These are phyloP conservation scores for Naja naja DNA, from an alignment of 2,113 vertebrate genomes.

Conservation along the genomic window DNA sequence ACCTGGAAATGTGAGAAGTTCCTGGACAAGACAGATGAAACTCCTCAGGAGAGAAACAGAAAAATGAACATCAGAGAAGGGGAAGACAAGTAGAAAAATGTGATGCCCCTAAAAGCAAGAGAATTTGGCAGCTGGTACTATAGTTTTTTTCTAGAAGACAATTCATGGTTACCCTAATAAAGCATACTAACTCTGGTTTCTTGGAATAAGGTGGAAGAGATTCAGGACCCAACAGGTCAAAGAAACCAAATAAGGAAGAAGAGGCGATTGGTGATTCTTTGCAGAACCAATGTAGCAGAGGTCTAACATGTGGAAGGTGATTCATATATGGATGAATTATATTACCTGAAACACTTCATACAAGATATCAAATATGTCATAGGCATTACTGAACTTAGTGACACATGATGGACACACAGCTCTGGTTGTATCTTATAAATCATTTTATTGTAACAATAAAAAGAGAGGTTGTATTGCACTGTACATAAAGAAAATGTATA, in stretches of 20 bases:
- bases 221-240: background rate
- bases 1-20: background rate
- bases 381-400: background rate
- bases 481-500: background rate
- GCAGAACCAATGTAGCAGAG: background rate
- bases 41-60: background rate
- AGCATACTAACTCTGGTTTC: background rate
- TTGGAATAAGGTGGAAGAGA: background rate
- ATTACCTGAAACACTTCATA: background rate
- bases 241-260: background rate
- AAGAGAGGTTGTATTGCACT: background rate
- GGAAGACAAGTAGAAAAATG: background rate
- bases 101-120: background rate
- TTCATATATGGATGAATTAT: background rate
- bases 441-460: background rate
- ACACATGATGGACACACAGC: background rate
- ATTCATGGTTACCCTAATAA: background rate
- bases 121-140: background rate
- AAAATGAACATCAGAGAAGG: background rate
- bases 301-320: background rate
- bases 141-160: background rate
- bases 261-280: background rate
- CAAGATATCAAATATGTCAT: background rate
- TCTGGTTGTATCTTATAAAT: background rate
- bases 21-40: background rate